Evolutionary conservation across 1,140 invertebrate species (phyloP).

Genomic region (Halesus radiatus): DNA sequence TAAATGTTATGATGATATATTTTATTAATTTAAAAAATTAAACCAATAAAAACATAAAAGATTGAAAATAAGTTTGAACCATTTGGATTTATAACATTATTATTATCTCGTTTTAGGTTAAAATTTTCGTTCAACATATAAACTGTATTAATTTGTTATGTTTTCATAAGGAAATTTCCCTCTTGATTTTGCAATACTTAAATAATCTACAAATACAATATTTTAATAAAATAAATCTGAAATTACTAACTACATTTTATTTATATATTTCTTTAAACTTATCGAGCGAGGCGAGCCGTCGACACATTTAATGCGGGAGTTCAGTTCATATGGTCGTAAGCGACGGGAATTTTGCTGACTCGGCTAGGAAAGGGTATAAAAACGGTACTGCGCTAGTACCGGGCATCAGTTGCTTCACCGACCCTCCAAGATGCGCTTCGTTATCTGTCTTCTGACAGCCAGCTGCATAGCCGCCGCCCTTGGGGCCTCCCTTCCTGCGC

Average conservation of each 20-base stretch:
- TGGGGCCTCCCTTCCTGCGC: background rate
- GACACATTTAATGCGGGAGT: no score
- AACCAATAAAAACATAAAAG: no score
- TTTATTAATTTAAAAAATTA: no score
- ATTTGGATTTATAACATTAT: no score
- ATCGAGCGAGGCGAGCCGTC: background rate
- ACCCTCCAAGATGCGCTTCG: slow-evolving; percentile 45
- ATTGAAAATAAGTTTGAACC: no score
- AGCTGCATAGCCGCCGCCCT: slow-evolving; percentile 31
- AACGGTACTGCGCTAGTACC: background rate
- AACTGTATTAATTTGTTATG: no score
- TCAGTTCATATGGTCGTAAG: background rate
- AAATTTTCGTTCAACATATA: no score
- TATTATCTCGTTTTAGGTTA: no score
- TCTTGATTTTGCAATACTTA: no score
- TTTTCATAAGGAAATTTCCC: no score
- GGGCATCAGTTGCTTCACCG: slow-evolving; percentile 1
- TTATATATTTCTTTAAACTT: background rate
- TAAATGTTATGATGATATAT: no score
- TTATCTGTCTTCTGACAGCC: slow-evolving; percentile 19
- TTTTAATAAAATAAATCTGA: background rate
- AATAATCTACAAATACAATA: background rate
- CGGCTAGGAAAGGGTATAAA: slow-evolving; percentile 44
- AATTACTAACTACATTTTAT: background rate
- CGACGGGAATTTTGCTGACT: slow-evolving; percentile 35